phyloP scores from a whole-genome alignment of 1,140 invertebrate species.

The Apis mellifera region Amel_HAv3.1 CM009936.2:436501-437000 shows the following conservation, averaged over 20 bases:
- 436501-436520: neutral
- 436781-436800: constrained; percentile 18
- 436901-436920: neutral
- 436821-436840: constrained; percentile 10
- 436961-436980: neutral
- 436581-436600: constrained; percentile 29
- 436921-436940: constrained; percentile 17
- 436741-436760: neutral
- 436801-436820: neutral
- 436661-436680: constrained; percentile 33
- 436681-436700: constrained; percentile 36
- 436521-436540: neutral
- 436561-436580: constrained; percentile 26
- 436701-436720: constrained; percentile 22
- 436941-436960: constrained; percentile 13
- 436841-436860: neutral
- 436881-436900: constrained; percentile 14
- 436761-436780: too few species aligned
- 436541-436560: neutral
- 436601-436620: constrained; percentile 42
- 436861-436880: neutral
- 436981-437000: neutral
- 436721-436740: constrained; percentile 19
- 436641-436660: constrained; percentile 27
- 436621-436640: constrained; percentile 37